Conservation (phyloP, 2,113 vertebrate species). For the Petrocephalus microphthalmus region DNA sequence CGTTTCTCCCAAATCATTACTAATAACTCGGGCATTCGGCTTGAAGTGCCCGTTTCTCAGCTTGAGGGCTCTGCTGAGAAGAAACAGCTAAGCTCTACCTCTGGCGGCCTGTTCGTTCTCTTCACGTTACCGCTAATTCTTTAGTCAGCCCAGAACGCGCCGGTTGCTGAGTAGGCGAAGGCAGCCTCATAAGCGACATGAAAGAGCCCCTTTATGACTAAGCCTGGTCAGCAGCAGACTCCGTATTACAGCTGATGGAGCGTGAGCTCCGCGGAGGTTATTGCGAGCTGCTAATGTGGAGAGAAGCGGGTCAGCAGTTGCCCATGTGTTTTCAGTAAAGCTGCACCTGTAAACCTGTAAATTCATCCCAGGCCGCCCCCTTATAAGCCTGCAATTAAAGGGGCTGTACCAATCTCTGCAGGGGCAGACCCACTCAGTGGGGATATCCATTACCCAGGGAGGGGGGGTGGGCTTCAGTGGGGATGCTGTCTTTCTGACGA, state of each 20-base stretch:
- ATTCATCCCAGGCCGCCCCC: not conserved
- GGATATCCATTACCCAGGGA: not conserved
- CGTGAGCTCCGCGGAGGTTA: not conserved
- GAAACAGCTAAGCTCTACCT: not conserved
- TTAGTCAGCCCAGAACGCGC: not conserved
- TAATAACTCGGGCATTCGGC: not conserved
- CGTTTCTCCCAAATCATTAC: not conserved
- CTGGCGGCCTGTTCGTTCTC: not conserved
- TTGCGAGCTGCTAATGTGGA: not conserved
- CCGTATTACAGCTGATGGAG: not conserved
- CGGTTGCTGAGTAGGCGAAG: not conserved
- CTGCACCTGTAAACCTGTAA: slow-evolving; percentile 16
- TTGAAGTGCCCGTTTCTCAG: not conserved
- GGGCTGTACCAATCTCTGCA: not conserved
- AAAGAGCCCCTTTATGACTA: not conserved
- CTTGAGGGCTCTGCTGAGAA: not conserved
- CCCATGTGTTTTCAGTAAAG: slow-evolving; percentile 9
- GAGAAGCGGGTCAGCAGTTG: not conserved
- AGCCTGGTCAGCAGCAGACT: not conserved
- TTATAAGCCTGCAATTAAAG: not conserved
- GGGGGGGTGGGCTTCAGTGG: not conserved
- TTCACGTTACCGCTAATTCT: not conserved
- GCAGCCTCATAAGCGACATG: slow-evolving; percentile 7
- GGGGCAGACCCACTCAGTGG: not conserved
- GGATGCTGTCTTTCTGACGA: not conserved